These are phyloP conservation scores for Aricia artaxerxes DNA, from an alignment of 2,888 invertebrate genomes.

Conservation along the genomic window DNA sequence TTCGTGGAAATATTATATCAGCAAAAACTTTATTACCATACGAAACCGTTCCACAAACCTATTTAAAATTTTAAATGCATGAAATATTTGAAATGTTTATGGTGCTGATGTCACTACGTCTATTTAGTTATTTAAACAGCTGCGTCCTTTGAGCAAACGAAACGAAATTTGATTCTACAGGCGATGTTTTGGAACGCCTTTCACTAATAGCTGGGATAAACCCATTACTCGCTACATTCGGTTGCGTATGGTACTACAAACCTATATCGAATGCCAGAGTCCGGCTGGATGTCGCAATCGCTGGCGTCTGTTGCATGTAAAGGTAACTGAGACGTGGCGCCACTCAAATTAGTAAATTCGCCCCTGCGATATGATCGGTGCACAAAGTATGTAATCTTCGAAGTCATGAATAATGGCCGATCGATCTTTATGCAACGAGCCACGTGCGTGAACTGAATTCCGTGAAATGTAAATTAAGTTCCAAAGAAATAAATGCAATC, in stretches of 20 bases:
- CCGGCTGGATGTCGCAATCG: constrained; percentile 66
- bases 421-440: background rate
- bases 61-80: constrained; percentile 31
- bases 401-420: background rate
- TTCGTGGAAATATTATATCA: background rate
- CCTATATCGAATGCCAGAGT: constrained; percentile 60
- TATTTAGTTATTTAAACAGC: constrained; percentile 61
- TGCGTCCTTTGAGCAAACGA: constrained; percentile 71
- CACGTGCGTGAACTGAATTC: constrained; percentile 3
- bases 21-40: constrained; percentile 16
- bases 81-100: constrained; percentile 33
- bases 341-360: constrained; percentile 46
- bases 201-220: constrained; percentile 43
- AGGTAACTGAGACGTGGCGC: constrained; percentile 57
- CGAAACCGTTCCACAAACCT: constrained; percentile 10
- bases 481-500: background rate
- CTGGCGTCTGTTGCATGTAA: constrained; percentile 63
- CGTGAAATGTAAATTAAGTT: background rate
- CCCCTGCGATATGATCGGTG: constrained; percentile 3
- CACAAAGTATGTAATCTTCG: constrained; percentile 7
- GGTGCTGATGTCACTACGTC: constrained; percentile 62
- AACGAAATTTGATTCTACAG: constrained; percentile 47
- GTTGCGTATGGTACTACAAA: constrained; percentile 48
- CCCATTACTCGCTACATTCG: constrained; percentile 38
- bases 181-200: constrained; percentile 42